These are phyloP conservation scores for Podiceps cristatus DNA, from an alignment of 2,113 vertebrate species.

Conservation along the genomic window DNA sequence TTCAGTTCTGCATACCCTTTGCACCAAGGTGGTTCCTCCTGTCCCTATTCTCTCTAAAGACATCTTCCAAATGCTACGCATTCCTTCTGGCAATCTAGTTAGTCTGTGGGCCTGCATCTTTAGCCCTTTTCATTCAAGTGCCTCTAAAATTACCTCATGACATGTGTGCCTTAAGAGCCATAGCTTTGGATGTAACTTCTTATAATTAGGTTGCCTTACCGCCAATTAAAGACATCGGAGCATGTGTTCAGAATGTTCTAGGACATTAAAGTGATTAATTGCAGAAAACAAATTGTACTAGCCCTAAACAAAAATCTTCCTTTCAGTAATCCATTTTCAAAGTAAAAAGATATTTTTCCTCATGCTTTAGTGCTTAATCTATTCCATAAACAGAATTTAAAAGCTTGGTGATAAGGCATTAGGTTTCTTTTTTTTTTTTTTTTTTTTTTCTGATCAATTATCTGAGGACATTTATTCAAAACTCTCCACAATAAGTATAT, in stretches of 20 bases:
- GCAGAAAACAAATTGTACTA: background rate
- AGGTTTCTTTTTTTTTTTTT: background rate
- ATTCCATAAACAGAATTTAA: background rate
- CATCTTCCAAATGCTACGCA: background rate
- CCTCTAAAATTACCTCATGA: background rate
- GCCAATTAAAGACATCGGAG: background rate
- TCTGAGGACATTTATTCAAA: background rate
- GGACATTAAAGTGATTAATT: conserved; percentile 14
- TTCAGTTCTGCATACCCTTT: background rate
- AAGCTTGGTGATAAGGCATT: background rate
- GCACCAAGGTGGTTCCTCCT: accelerated
- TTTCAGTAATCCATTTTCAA: background rate
- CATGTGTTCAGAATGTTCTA: conserved; percentile 31
- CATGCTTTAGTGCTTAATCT: background rate
- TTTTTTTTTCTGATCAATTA: background rate
- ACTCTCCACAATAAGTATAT: background rate
- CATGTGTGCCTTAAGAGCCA: background rate
- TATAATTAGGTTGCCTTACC: background rate
- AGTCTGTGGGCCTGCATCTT: background rate
- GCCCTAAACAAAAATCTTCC: background rate
- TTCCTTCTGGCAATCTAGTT: background rate
- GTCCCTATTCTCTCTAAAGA: background rate
- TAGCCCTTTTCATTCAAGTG: background rate
- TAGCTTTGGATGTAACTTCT: background rate
- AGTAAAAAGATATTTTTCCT: background rate